Evolutionary conservation across 2,888 invertebrate genomes (phyloP).

Genomic region (Stenolophus ochropezus): DNA sequence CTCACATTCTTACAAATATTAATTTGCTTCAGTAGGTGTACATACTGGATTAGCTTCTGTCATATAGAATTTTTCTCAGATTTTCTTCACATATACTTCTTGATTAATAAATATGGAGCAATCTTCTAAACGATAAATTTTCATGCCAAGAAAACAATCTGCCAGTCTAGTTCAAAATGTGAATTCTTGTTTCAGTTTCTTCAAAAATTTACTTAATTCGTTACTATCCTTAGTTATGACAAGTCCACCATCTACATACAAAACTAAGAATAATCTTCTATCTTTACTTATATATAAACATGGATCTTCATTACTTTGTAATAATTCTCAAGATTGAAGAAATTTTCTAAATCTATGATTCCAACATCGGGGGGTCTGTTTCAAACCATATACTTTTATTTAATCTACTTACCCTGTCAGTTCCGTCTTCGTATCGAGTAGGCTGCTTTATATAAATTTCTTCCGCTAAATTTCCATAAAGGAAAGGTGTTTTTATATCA

Average conservation of each 20-base stretch:
- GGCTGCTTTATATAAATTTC: slow-evolving; percentile 68
- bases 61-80: slow-evolving; percentile 32
- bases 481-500: slow-evolving; percentile 66
- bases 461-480: slow-evolving; percentile 66
- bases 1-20: slow-evolving; percentile 5
- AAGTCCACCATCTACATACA: slow-evolving; percentile 37
- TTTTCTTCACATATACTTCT: slow-evolving; percentile 12
- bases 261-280: slow-evolving; percentile 22
- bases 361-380: slow-evolving; percentile 66
- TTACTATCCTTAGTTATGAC: slow-evolving; percentile 3
- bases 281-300: slow-evolving; percentile 28
- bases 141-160: slow-evolving; percentile 41
- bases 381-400: slow-evolving; percentile 68
- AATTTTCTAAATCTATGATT: slow-evolving; percentile 63
- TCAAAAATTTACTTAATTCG: not conserved
- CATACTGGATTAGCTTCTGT: slow-evolving; percentile 19
- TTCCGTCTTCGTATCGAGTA: slow-evolving; percentile 66
- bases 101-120: slow-evolving; percentile 53
- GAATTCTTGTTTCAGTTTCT: not conserved
- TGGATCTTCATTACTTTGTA: not conserved
- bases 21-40: slow-evolving; percentile 5
- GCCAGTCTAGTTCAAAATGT: not conserved
- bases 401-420: slow-evolving; percentile 66
- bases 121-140: slow-evolving; percentile 60
- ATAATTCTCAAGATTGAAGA: slow-evolving; percentile 7